Evolutionary conservation across 2,797 vertebrate genomes (phyloP).

Genomic region (Ceryle rudis): DNA sequence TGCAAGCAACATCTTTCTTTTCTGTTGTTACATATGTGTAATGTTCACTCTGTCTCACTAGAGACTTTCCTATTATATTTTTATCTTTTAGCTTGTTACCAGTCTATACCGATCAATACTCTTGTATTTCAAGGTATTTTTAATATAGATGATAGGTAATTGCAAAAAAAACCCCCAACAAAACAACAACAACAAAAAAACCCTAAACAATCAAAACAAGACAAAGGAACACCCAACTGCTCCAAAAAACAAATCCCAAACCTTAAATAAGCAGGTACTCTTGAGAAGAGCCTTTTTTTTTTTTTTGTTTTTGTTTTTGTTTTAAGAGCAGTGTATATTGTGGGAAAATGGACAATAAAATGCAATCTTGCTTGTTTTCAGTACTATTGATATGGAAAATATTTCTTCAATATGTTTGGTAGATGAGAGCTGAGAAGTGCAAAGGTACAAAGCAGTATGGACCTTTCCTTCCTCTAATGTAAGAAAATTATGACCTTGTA

Average conservation of each 20-base stretch:
- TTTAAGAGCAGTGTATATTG: neutral
- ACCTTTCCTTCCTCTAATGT: neutral
- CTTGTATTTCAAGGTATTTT: neutral
- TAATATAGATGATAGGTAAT: neutral
- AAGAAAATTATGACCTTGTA: neutral
- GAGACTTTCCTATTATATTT: neutral
- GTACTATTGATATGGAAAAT: neutral
- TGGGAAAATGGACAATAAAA: neutral
- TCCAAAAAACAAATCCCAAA: neutral
- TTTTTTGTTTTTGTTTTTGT: neutral
- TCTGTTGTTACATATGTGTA: neutral
- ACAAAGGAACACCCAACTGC: neutral
- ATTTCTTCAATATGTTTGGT: neutral
- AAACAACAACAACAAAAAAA: neutral
- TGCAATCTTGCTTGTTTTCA: neutral
- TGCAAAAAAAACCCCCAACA: neutral
- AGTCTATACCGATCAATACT: neutral
- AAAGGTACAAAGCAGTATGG: neutral
- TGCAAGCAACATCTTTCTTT: neutral
- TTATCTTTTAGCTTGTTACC: neutral
- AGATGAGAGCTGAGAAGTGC: neutral
- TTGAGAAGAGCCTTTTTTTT: neutral
- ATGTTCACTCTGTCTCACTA: neutral
- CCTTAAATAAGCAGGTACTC: neutral
- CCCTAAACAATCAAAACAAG: too few species aligned